phyloP scores from a whole-genome alignment of 2,113 vertebrate species.

The Phaethon lepturus region DNA sequence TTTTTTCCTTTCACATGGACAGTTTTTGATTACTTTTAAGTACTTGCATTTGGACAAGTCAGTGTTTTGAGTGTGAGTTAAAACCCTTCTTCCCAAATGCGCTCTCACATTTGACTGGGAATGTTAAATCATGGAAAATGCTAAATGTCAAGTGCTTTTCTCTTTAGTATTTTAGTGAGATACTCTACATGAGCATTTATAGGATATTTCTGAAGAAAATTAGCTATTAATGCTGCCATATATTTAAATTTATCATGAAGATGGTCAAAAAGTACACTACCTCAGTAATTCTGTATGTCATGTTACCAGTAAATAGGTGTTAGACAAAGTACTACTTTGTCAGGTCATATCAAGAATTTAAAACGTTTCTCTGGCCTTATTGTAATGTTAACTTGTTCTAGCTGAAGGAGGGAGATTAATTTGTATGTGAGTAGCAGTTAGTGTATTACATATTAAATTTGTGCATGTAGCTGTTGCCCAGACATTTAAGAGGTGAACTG shows the following conservation, averaged over 20 bases:
- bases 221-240: accelerated
- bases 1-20: background rate
- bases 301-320: background rate
- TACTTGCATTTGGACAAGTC: background rate
- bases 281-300: background rate
- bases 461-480: background rate
- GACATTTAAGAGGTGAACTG: background rate
- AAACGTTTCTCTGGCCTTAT: background rate
- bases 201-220: background rate
- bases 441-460: background rate
- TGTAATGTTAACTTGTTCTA: background rate
- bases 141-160: background rate
- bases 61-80: background rate
- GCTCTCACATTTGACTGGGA: background rate
- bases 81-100: background rate
- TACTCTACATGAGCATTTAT: background rate
- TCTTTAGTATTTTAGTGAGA: background rate
- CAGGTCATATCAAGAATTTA: background rate
- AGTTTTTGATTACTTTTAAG: background rate
- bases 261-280: background rate
- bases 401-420: background rate
- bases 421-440: background rate
- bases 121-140: background rate
- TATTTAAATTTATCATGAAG: no score
- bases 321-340: background rate